Conservation (phyloP, 2,113 vertebrate species). For the Bos indicus region DNA sequence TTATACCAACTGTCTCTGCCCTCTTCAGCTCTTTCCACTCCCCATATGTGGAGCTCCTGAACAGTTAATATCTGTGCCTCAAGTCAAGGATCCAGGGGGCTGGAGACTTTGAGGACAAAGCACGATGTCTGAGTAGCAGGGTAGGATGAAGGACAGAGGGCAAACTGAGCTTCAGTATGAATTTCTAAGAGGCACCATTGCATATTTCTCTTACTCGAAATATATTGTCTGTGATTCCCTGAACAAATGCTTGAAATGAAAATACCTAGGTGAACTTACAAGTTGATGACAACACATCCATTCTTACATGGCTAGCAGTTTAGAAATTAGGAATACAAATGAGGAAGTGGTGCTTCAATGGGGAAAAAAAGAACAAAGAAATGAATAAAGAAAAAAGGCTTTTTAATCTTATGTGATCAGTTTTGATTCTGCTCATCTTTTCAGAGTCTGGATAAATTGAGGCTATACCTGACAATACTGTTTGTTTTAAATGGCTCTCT, state of each 20-base stretch:
- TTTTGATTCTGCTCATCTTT: constrained; percentile 5
- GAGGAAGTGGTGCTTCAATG: background rate
- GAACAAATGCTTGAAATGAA: constrained; percentile 6
- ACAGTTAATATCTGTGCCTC: background rate
- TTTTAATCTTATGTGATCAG: background rate
- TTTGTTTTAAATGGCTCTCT: background rate
- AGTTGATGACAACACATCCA: background rate
- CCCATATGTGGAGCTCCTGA: background rate
- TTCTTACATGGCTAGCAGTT: background rate
- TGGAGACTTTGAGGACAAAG: background rate
- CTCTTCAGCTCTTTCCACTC: background rate
- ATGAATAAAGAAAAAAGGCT: background rate
- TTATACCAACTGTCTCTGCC: background rate
- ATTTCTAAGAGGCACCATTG: background rate
- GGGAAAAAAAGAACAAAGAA: background rate
- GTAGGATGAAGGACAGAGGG: background rate
- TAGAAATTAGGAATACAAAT: constrained; percentile 23
- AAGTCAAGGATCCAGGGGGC: background rate
- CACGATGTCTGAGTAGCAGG: background rate
- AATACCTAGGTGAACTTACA: background rate
- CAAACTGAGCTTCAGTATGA: background rate
- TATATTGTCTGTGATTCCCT: background rate
- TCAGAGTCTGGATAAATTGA: background rate
- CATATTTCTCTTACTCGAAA: background rate
- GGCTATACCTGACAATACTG: background rate